Evolutionary conservation across 2,888 invertebrate genomes (phyloP).

Genomic region (Drosophila colorata): DNA sequence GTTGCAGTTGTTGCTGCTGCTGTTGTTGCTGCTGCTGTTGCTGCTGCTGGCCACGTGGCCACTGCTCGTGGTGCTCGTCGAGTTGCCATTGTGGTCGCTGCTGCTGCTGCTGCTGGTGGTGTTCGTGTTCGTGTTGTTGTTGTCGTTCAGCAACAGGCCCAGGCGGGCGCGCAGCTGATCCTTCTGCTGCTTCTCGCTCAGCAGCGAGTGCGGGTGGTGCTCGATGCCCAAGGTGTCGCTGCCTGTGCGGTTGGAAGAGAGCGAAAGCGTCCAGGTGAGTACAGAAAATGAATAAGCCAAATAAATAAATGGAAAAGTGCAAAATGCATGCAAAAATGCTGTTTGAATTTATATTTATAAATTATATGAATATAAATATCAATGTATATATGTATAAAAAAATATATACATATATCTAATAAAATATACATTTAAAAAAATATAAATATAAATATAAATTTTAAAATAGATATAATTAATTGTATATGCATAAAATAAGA

Average conservation of each 20-base stretch:
- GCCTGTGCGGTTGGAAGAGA: conserved; percentile 47
- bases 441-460: neutral
- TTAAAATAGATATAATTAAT: too few relatives aligned
- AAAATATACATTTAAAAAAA: too few relatives aligned
- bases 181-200: conserved; percentile 82
- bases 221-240: conserved; percentile 74
- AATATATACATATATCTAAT: too few relatives aligned
- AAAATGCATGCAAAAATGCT: too few relatives aligned
- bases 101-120: conserved; percentile 62
- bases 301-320: too few relatives aligned
- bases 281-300: neutral
- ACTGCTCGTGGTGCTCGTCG: conserved; percentile 67
- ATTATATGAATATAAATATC: neutral
- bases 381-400: too few relatives aligned
- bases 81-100: conserved; percentile 77
- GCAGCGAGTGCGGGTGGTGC: conserved; percentile 58
- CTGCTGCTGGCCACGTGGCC: conserved; percentile 41
- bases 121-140: conserved; percentile 48
- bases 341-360: too few relatives aligned
- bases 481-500: too few relatives aligned
- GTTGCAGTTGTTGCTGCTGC: conserved; percentile 15
- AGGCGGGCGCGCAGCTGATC: conserved; percentile 83
- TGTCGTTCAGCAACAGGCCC: conserved; percentile 78
- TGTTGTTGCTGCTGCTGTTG: conserved; percentile 35
- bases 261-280: neutral